A percentile compares a stretch with the other conserved stretches of the same genome.
phyloP scores from a whole-genome alignment of 2,113 vertebrate genomes.

The Zapornia atra region DNA sequence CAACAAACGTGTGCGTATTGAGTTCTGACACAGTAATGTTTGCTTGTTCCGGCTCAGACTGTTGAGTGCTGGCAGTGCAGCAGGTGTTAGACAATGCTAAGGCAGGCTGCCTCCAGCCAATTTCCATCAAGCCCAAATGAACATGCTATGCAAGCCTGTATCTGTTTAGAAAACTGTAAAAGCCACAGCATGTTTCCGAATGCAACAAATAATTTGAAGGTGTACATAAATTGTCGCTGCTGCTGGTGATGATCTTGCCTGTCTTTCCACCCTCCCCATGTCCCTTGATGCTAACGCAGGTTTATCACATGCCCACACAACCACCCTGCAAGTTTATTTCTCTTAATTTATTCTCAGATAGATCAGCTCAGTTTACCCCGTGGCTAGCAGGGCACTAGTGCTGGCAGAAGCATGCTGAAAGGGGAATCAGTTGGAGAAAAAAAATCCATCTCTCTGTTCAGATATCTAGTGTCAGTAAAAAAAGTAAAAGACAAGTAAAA shows the following conservation, averaged over 20 bases:
- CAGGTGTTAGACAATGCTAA: not conserved
- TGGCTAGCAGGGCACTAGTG: not conserved
- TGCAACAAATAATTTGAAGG: not conserved
- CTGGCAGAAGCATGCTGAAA: accelerated
- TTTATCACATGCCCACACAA: not conserved
- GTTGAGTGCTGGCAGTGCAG: not conserved
- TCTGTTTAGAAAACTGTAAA: not conserved
- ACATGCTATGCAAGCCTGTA: not conserved
- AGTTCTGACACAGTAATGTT: not conserved
- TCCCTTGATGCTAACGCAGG: accelerated
- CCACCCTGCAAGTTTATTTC: not conserved
- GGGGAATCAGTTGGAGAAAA: not conserved
- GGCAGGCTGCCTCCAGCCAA: not conserved
- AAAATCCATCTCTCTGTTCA: not conserved
- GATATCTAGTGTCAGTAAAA: not conserved
- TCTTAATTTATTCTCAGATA: not conserved
- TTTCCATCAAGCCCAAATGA: not conserved
- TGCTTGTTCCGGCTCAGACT: not conserved
- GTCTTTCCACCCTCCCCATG: not conserved
- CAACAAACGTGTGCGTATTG: not conserved
- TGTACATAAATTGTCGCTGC: not conserved
- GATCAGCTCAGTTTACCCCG: not conserved
- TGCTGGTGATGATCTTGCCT: not conserved
- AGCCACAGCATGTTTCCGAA: not conserved
- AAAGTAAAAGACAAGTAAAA: not conserved